Base-by-base conservation (phyloP, 1,140 invertebrate genomes). In the Anagrus nilaparvatae region DNA sequence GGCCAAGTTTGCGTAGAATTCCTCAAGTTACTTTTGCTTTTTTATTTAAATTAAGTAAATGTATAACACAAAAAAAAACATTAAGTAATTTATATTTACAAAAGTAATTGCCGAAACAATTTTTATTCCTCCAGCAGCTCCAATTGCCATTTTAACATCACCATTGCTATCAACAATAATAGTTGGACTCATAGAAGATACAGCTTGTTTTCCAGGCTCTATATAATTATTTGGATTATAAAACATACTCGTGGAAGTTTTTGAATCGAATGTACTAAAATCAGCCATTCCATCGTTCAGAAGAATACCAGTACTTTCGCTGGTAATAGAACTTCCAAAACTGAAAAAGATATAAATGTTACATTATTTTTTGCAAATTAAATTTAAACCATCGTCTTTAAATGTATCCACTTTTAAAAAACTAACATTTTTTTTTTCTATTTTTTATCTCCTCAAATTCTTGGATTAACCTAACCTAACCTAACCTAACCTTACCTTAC, bases 241-340 rank as follows among this genome's bases (percentile, higher is more conserved):
- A 5, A 84, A 79, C 27, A 96, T 35, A 1, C 78, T 79, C 7
- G 71, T 67, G n/a, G n/a, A n/a, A n/a, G n/a, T n/a, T 48, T 78
- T 70, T 3, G 78, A 79, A n/a, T n/a, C n/a, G 53, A 86, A 94
- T 35, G 72, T 77, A 64, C 89, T 97, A 65, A 99, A 98, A 60
- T 98, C 94, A 61, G 96, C 89, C 91, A 98, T 97, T 35, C 81
- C 82, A 59, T 87, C 82, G 67, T 98, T 99, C 51, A 93, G 76
- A 3, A 97, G 67, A 30, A 99, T 91, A 23, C 94, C 95, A 0
- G 93, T 95, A 36, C 75, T 75, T 17, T 74, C 60, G 1, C 85
- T 87, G 9, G 78, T 69, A 27, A 84, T 62, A n/a, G 78, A 77
- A 27, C 84, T 78, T 12, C 88, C 89, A 60, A 85, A 88, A 58